Evolutionary conservation across 2,888 invertebrate species (phyloP).

Genomic region (Oxyteleia sp.): DNA sequence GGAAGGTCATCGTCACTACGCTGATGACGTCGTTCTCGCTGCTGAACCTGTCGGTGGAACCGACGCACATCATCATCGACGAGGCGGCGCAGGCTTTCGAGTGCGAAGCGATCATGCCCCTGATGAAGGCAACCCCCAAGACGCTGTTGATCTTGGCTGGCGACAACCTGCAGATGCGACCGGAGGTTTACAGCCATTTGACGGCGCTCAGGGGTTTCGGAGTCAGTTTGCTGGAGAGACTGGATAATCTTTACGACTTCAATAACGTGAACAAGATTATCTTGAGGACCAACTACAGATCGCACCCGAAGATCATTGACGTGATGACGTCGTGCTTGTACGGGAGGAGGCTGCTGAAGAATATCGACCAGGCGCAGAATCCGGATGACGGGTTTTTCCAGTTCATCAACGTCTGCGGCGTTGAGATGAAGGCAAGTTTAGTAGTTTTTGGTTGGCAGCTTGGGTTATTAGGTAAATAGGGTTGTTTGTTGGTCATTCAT

Average conservation of each 20-base stretch:
- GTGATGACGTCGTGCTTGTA: conserved; percentile 95
- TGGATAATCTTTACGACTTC: conserved; percentile 92
- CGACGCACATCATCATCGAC: conserved; percentile 94
- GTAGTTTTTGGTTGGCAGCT: too few species aligned
- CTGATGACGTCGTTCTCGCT: conserved; percentile 93
- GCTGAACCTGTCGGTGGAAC: conserved; percentile 90
- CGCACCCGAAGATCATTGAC: conserved; percentile 93
- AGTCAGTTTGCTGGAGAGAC: conserved; percentile 92
- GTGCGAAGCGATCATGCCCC: conserved; percentile 94
- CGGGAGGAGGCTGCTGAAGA: conserved; percentile 92
- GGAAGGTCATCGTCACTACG: conserved; percentile 92
- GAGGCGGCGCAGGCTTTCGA: conserved; percentile 96
- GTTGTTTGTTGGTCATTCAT: too few species aligned
- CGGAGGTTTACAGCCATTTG: conserved; percentile 93
- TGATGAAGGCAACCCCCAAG: conserved; percentile 91
- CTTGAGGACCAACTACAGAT: conserved; percentile 94
- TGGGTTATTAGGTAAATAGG: too few species aligned
- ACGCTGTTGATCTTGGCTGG: conserved; percentile 94
- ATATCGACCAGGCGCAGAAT: conserved; percentile 90
- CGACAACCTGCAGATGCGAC: conserved; percentile 95
- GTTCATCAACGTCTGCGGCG: conserved; percentile 89
- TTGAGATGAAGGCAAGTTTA: conserved; percentile 45
- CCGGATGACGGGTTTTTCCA: conserved; percentile 87
- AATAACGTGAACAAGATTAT: conserved; percentile 93
- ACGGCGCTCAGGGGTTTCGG: conserved; percentile 91